A percentile compares a stretch with the other conserved stretches of the same genome.
phyloP scores from a whole-genome alignment of 2,113 vertebrate genomes.

The Gallinago jamesoni region DNA sequence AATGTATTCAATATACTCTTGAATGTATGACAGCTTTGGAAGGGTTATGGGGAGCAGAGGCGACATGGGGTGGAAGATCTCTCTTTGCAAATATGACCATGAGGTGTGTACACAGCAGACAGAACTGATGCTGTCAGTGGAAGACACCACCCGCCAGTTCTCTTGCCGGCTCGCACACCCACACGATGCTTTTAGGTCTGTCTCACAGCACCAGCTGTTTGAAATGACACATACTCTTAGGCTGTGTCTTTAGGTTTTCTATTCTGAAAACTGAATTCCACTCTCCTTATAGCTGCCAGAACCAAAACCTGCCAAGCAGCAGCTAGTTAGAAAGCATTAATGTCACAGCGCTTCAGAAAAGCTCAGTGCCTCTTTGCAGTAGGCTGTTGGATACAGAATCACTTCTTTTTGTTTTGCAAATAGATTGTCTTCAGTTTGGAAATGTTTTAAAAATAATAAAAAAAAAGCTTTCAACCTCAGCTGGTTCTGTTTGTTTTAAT shows the following conservation, averaged over 20 bases:
- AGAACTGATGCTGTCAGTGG: background rate
- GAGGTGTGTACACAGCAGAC: rapidly evolving
- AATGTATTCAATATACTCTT: too few relatives aligned
- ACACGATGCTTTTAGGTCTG: background rate
- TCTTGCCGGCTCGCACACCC: background rate
- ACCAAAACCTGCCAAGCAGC: background rate
- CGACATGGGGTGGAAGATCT: background rate
- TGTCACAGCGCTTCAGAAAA: background rate
- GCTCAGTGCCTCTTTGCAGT: background rate
- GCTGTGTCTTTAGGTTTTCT: background rate
- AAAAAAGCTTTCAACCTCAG: background rate
- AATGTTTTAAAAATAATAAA: background rate
- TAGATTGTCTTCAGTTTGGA: background rate
- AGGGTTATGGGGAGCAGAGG: background rate
- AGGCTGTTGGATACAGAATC: background rate
- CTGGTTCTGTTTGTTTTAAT: background rate
- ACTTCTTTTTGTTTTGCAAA: background rate
- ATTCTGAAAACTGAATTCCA: background rate
- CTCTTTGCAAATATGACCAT: rapidly evolving
- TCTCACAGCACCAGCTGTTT: background rate
- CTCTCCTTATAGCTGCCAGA: background rate
- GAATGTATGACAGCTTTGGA: background rate
- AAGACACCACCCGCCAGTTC: rapidly evolving
- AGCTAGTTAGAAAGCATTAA: background rate
- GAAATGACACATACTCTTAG: background rate